Evolutionary conservation across 1,140 invertebrate species (phyloP), one percentile per base, ranked within the genome.

Genomic region (Daktulosphaira vitifoliae): DNA sequence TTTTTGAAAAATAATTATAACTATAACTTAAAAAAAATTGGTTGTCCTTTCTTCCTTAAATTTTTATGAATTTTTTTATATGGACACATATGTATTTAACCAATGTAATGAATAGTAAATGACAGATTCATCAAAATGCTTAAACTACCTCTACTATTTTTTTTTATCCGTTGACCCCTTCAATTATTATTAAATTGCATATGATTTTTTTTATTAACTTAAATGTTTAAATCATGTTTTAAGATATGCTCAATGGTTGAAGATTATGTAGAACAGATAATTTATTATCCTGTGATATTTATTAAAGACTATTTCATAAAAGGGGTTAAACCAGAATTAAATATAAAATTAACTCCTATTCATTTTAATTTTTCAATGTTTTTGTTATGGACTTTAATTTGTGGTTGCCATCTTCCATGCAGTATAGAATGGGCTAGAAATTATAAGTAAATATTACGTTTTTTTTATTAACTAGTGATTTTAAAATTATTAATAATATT

Each of bases 351-450:
- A 8, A 62, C 39, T 20, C 29, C 56, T 1, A 26, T 62, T 7
- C 56, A 62, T 26, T 8, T 62, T 8, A 38, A 62, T 22, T 62
- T 62, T 62, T 62, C 56, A 62, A n/a, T 62, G 13, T 62, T 62
- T 62, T 62, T 62, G 18, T 33, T 62, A 25, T 46, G 39, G 56
- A 9, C 46, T 26, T 20, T 46, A 15, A 62, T 62, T 22, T 46
- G 39, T n/a, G 56, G 56, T 20, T 62, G 56, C 29, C 25, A 62
- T 62, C 6, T 62, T 4, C 23, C 56, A 1, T 62, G 56, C 7
- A 62, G 56, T 25, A 62, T 62, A 29, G 56, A 62, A 33, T 62
- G 56, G 56, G 56, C 56, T 4, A 39, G 56, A 9, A 62, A 62
- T 62, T 62, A 29, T 25, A n/a, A 46, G 56, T 62, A 62, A 62